Conservation (phyloP, 2,888 invertebrate species). For the Schizotus pectinicornis region DNA sequence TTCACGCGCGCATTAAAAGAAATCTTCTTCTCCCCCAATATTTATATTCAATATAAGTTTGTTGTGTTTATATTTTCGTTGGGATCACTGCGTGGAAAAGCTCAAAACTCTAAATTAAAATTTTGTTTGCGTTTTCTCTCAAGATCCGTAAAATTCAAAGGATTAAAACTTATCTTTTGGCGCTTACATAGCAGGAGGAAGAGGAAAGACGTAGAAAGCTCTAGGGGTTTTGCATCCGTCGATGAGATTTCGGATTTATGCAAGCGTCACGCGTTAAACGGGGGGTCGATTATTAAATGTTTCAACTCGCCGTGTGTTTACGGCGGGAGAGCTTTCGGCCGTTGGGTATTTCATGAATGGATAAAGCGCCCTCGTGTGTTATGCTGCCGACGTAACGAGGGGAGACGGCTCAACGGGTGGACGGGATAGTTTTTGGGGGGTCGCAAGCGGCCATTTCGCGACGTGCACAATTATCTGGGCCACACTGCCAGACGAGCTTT, state of each 20-base stretch:
- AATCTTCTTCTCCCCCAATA: constrained; percentile 12
- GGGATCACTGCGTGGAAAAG: constrained; percentile 19
- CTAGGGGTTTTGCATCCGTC: constrained; percentile 27
- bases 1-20: background rate
- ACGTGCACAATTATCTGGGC: background rate
- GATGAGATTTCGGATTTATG: constrained; percentile 24
- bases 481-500: background rate
- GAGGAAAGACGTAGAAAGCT: constrained; percentile 16
- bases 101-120: constrained; percentile 36
- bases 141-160: constrained; percentile 35
- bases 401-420: background rate
- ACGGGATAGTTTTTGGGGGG: constrained; percentile 8
- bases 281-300: constrained; percentile 5
- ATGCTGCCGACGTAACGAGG: background rate
- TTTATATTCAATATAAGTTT: constrained; percentile 33
- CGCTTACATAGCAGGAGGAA: constrained; percentile 27
- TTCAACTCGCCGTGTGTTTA: constrained; percentile 6
- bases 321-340: background rate
- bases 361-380: background rate
- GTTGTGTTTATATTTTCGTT: constrained; percentile 33
- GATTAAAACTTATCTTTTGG: constrained; percentile 34
- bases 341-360: background rate
- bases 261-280: constrained; percentile 1
- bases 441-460: background rate
- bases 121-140: constrained; percentile 32